phyloP scores from a whole-genome alignment of 2,797 vertebrate genomes.

The Danio choprae region DNA sequence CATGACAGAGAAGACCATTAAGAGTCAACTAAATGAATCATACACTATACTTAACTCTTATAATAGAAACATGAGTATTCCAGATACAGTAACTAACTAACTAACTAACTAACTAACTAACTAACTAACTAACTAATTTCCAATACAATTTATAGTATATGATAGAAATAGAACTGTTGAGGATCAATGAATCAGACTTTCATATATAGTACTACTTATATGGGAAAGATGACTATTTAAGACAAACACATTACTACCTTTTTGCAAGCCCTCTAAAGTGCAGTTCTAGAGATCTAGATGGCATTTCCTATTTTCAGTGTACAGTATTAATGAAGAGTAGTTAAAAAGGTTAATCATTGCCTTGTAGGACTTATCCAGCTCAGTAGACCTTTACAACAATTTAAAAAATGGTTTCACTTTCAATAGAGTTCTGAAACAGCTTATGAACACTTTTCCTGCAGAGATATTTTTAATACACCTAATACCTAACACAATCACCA shows the following conservation, averaged over 20 bases:
- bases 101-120: no score
- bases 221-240: no score
- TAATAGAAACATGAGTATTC: no score
- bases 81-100: no score
- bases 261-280: not conserved
- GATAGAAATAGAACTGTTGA: no score
- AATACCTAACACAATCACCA: slow-evolving; percentile 59
- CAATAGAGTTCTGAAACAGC: slow-evolving; percentile 41
- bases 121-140: no score
- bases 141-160: no score
- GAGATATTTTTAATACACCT: slow-evolving; percentile 62
- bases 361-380: not conserved
- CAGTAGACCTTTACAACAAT: slow-evolving; percentile 10
- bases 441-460: slow-evolving; percentile 37
- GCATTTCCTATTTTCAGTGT: not conserved
- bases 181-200: no score
- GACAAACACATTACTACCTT: not conserved
- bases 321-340: not conserved
- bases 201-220: no score
- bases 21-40: no score
- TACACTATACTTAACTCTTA: no score
- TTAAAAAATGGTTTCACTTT: slow-evolving; percentile 31
- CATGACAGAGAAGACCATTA: no score
- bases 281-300: not conserved
- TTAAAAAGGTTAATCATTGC: slow-evolving; percentile 1